phyloP scores from a whole-genome alignment of 2,113 vertebrate genomes.

The Dromas ardeola region DNA sequence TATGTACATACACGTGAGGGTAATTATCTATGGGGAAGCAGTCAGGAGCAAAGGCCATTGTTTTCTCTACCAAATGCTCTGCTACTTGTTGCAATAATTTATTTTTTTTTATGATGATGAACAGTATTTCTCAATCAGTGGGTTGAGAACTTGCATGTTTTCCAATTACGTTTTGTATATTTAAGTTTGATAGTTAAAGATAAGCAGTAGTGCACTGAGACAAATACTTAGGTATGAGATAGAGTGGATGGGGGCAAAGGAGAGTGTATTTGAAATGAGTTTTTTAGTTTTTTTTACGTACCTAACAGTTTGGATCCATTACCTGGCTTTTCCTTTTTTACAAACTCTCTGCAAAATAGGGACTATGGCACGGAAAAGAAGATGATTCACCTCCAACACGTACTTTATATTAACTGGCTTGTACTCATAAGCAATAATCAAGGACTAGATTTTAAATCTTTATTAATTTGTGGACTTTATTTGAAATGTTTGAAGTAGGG shows the following conservation, averaged over 20 bases:
- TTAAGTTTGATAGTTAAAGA: neutral
- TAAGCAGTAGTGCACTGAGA: neutral
- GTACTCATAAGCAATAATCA: neutral
- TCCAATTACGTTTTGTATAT: neutral
- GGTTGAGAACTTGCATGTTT: slow-evolving; percentile 6
- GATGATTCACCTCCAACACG: neutral
- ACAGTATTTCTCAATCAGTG: slow-evolving; percentile 13
- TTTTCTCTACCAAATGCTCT: neutral
- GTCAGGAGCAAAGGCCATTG: neutral
- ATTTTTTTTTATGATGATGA: neutral
- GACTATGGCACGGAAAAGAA: neutral
- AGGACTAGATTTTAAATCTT: neutral
- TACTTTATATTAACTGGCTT: neutral
- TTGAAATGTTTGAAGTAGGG: neutral
- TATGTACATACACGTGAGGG: neutral
- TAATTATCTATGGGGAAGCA: neutral
- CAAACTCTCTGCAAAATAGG: neutral
- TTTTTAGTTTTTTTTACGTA: neutral
- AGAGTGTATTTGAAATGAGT: neutral
- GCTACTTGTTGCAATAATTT: neutral
- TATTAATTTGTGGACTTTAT: neutral
- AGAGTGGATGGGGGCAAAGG: neutral
- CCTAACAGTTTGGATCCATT: neutral
- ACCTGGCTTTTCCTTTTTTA: neutral
- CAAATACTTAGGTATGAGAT: neutral